These are phyloP conservation scores for Anoura caudifer DNA, from an alignment of 2,113 vertebrate species.

Conservation along the genomic window DNA sequence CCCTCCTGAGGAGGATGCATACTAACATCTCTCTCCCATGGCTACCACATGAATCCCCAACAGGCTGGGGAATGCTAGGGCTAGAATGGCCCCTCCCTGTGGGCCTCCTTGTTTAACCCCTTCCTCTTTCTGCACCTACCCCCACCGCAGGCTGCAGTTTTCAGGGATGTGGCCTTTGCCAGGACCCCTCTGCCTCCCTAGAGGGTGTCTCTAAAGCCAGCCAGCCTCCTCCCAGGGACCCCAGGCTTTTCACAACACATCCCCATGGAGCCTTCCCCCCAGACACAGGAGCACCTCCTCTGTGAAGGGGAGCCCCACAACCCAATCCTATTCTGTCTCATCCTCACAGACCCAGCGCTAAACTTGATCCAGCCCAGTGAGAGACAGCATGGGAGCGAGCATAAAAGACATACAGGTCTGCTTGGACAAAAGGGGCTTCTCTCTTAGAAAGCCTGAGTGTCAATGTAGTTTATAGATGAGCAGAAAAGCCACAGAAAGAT, in stretches of 20 bases:
- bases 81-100: fast-evolving
- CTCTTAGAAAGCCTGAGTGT: neutral
- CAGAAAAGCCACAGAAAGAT: neutral
- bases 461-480: neutral
- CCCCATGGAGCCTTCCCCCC: neutral
- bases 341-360: neutral
- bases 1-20: neutral
- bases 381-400: neutral
- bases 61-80: too few relatives aligned
- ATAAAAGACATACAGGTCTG: neutral
- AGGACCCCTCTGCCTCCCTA: neutral
- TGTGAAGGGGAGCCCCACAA: neutral
- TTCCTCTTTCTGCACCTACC: neutral
- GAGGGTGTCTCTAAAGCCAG: neutral
- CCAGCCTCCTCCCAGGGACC: neutral
- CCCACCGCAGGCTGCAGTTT: neutral
- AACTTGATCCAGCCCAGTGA: neutral
- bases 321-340: neutral
- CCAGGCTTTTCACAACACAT: neutral
- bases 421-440: neutral
- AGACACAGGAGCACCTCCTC: neutral
- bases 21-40: neutral
- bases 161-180: neutral
- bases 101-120: neutral
- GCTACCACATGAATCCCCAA: neutral